phyloP scores from a whole-genome alignment of 1,140 invertebrate species.

The Pachypsylla venusta region DNA sequence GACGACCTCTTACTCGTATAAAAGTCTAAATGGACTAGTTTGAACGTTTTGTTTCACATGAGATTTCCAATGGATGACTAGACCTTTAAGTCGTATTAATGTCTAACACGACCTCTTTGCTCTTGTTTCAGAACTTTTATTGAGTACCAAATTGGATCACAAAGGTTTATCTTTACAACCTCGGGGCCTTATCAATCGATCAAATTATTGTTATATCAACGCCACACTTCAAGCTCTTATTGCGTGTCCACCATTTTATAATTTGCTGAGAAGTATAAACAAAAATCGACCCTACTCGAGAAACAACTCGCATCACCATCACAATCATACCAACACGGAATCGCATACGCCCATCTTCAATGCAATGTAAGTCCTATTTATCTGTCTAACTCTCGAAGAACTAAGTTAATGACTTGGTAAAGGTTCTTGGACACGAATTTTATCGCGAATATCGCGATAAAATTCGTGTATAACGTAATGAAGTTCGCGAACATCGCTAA shows the following conservation, averaged over 20 bases:
- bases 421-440: no score
- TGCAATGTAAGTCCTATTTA: slow-evolving; percentile 79
- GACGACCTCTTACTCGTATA: neutral
- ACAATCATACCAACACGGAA: slow-evolving; percentile 22
- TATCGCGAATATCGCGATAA: no score
- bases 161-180: slow-evolving; percentile 57
- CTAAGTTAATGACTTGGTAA: no score
- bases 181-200: slow-evolving; percentile 73
- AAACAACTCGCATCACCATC: neutral
- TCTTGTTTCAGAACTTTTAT: slow-evolving; percentile 50
- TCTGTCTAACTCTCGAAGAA: no score
- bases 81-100: neutral
- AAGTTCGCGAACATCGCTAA: no score
- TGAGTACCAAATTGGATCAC: slow-evolving; percentile 55
- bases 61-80: no score
- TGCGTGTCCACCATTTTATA: slow-evolving; percentile 86
- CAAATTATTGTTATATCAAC: slow-evolving; percentile 93
- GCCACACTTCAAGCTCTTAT: slow-evolving; percentile 77
- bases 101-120: slow-evolving; percentile 15
- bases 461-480: no score
- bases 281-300: neutral
- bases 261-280: slow-evolving; percentile 57
- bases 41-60: neutral
- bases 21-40: no score
- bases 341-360: slow-evolving; percentile 81